Evolutionary conservation across 2,113 vertebrate species (phyloP).

Genomic region (Coracopsis vasa): DNA sequence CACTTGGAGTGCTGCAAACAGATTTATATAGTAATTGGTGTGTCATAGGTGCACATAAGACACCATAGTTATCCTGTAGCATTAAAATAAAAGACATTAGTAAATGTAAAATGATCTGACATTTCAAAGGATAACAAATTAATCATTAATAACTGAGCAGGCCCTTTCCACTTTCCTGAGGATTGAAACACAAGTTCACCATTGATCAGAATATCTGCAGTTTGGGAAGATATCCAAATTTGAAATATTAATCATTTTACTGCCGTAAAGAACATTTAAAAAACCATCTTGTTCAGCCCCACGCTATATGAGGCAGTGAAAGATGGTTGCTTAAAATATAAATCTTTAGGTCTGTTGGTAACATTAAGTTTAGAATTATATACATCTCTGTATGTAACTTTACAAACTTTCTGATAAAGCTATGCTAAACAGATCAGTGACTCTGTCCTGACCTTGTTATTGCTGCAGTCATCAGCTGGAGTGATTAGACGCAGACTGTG

Average conservation of each 20-base stretch:
- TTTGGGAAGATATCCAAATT: constrained; percentile 17
- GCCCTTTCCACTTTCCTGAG: background rate
- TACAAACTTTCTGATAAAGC: constrained; percentile 31
- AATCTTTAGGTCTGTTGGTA: constrained; percentile 3
- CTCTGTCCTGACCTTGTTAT: background rate
- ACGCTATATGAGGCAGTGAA: constrained; percentile 36
- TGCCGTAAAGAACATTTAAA: constrained; percentile 10
- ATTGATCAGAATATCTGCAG: background rate
- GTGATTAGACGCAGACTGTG: background rate
- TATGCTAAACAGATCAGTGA: background rate
- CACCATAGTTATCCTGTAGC: background rate
- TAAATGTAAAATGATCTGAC: background rate
- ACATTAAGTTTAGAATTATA: background rate
- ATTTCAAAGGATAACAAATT: background rate
- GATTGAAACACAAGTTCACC: background rate
- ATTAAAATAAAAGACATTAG: background rate
- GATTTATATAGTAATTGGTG: background rate
- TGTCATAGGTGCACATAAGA: background rate
- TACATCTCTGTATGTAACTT: constrained; percentile 42
- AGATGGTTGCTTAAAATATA: background rate
- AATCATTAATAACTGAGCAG: background rate
- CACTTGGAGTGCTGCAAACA: background rate
- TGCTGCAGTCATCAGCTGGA: constrained; percentile 1
- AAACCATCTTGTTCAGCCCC: background rate
- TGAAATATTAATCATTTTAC: constrained; percentile 12